phyloP scores from a whole-genome alignment of 2,113 vertebrate genomes.

The Psettodes erumei region DNA sequence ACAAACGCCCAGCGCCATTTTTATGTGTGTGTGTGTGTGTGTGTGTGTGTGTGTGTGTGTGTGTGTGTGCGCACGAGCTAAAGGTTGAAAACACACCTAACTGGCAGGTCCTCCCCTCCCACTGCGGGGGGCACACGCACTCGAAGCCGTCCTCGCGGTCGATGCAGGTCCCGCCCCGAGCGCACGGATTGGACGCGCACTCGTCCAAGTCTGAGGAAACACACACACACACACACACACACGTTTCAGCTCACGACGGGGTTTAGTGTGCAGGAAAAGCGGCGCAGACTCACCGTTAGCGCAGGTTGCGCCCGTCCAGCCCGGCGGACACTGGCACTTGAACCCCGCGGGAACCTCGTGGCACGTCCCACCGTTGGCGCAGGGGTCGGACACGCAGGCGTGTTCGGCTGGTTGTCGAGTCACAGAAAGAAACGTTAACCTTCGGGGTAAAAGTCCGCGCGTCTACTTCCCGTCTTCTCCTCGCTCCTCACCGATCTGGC shows the following conservation, averaged over 20 bases:
- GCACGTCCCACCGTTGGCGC: conserved; percentile 92
- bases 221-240: neutral
- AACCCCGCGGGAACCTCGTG: conserved; percentile 89
- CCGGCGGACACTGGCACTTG: conserved; percentile 90
- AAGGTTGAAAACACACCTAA: conserved; percentile 85
- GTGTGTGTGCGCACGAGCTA: neutral
- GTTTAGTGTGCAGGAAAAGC: too few relatives aligned
- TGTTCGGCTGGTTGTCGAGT: conserved; percentile 86
- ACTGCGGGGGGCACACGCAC: conserved; percentile 94
- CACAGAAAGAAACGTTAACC: neutral
- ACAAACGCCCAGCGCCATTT: too few relatives aligned
- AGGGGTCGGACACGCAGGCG: conserved; percentile 92
- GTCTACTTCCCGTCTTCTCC: neutral
- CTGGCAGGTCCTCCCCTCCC: conserved; percentile 95
- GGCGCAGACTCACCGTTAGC: conserved; percentile 85
- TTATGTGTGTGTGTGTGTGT: too few relatives aligned
- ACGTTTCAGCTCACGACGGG: neutral
- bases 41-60: neutral
- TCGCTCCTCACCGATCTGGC: conserved; percentile 88
- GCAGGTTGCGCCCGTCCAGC: conserved; percentile 95
- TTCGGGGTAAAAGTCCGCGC: neutral
- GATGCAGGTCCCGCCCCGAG: conserved; percentile 92
- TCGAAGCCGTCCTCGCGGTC: conserved; percentile 91
- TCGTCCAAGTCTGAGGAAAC: conserved; percentile 88
- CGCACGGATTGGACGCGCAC: conserved; percentile 92